Evolutionary conservation across 2,113 vertebrate species (phyloP).

Genomic region (Elachura formosa): DNA sequence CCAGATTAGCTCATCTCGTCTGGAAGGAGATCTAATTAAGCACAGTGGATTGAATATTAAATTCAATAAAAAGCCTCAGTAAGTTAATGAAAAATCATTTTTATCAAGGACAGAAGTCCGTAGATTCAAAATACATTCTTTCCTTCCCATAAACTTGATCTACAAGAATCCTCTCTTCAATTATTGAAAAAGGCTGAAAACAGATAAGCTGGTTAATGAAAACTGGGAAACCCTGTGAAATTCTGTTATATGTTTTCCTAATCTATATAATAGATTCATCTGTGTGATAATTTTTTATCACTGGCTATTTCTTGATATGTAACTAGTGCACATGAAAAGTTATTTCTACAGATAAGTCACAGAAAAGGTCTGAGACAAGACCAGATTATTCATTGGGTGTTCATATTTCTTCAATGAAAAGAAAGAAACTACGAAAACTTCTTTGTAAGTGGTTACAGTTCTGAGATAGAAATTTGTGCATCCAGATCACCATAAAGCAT

Average conservation of each 20-base stretch:
- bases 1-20: background rate
- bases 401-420: background rate
- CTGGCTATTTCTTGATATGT: background rate
- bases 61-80: background rate
- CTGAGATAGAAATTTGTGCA: constrained; percentile 49
- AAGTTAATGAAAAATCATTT: background rate
- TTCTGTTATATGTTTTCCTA: background rate
- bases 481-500: constrained; percentile 53
- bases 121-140: background rate
- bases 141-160: background rate
- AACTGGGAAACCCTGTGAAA: background rate
- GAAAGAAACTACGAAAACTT: background rate
- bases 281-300: background rate
- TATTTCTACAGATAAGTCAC: background rate
- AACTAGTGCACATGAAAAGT: background rate
- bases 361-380: background rate
- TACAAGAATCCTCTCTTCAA: background rate
- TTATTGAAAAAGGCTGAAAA: background rate
- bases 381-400: background rate
- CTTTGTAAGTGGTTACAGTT: constrained; percentile 22
- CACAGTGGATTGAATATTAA: background rate
- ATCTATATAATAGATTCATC: background rate
- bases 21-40: background rate
- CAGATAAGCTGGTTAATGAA: background rate
- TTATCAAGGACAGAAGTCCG: background rate